Conservation (phyloP, 2,797 vertebrate genomes). For the Tragelaphus oryx region DNA sequence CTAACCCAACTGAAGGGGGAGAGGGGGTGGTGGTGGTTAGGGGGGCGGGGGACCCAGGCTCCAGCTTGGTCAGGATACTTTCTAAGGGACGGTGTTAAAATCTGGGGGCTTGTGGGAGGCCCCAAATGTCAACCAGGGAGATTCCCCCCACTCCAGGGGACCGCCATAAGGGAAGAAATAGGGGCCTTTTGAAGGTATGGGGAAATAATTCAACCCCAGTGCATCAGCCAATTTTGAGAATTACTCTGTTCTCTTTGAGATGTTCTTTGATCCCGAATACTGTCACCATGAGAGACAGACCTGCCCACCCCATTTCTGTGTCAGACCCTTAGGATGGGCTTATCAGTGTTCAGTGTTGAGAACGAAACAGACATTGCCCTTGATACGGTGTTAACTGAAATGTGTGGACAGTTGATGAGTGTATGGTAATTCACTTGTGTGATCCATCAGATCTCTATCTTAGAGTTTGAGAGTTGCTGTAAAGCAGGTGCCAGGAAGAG, state of each 20-base stretch:
- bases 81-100: not conserved
- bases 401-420: not conserved
- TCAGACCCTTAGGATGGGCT: not conserved
- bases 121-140: not conserved
- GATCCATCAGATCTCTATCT: not conserved
- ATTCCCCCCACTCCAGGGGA: not conserved
- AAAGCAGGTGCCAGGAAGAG: conserved; percentile 16
- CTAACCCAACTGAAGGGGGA: not conserved
- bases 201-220: not conserved
- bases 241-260: not conserved
- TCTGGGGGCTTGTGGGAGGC: not conserved
- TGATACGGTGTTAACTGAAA: not conserved
- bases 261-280: not conserved
- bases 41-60: not conserved
- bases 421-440: not conserved
- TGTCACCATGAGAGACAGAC: not conserved
- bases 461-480: conserved; percentile 1
- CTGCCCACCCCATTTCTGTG: not conserved
- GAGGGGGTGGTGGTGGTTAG: not conserved
- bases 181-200: not conserved
- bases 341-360: conserved; percentile 21
- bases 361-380: not conserved
- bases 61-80: not conserved
- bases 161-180: not conserved
- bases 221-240: not conserved